Evolutionary conservation across 2,888 invertebrate species (phyloP).

Genomic region (Vanessa cardui): DNA sequence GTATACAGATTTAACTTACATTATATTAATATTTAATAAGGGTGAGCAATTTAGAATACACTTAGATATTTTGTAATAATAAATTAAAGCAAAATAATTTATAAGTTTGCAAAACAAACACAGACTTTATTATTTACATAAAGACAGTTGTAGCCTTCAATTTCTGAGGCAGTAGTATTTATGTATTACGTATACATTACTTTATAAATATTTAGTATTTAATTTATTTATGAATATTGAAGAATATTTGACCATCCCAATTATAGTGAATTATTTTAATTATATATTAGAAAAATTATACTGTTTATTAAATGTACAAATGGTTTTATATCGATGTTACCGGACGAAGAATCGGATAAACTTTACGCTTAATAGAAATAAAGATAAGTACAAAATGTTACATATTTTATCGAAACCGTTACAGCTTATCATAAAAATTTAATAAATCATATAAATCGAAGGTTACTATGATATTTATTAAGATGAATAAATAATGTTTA

Average conservation of each 20-base stretch:
- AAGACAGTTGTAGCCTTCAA: slow-evolving; percentile 24
- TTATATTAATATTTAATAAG: neutral
- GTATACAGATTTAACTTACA: neutral
- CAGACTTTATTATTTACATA: slow-evolving; percentile 15
- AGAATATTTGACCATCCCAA: no score
- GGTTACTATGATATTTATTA: slow-evolving; percentile 33
- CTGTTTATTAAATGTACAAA: neutral
- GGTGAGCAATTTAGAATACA: neutral
- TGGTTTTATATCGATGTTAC: slow-evolving; percentile 9
- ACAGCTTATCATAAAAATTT: slow-evolving; percentile 23
- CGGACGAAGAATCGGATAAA: slow-evolving; percentile 6
- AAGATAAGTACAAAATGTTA: neutral
- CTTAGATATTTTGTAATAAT: neutral
- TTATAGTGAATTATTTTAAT: no score
- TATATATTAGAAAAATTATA: no score
- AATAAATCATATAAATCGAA: slow-evolving; percentile 35
- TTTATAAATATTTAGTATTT: neutral
- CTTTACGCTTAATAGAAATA: neutral
- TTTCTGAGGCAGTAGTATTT: slow-evolving; percentile 9
- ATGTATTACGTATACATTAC: neutral
- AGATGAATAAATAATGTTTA: slow-evolving; percentile 31
- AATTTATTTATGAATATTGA: no score
- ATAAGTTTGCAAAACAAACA: neutral
- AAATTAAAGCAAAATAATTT: neutral
- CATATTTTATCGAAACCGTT: slow-evolving; percentile 12